Evolutionary conservation across 2,113 vertebrate genomes (phyloP), one percentile per base, ranked within the genome.

Genomic region (Pseudorectes ferrugineus): DNA sequence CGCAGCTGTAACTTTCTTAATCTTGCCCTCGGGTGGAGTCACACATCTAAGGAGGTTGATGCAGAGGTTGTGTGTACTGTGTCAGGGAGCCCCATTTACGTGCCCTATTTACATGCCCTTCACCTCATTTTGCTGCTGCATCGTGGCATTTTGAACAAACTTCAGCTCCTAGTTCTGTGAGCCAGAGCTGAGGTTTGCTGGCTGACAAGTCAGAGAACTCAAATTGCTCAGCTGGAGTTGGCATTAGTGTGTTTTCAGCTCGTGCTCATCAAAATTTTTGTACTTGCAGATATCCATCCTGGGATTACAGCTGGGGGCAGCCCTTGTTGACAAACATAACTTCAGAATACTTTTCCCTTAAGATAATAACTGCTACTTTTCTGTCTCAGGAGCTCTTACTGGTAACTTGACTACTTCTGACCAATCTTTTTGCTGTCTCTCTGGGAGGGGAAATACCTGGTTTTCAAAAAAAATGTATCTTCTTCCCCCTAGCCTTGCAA

Each of bases 151-250:
- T 59, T 67, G 45, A 70, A 49, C 45, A 51, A 89, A 68, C 45
- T 67, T 75, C 23, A 8, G 29, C 42, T 82, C 35, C 42, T 19
- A 20, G 62, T 73, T 75, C 33, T 70, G 23, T 83, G 62, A 72
- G 23, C 45, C 38, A 79, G 68, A 70, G 45, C 62, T 85, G 52
- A 70, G 52, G 11, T 51, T 65, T 95, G 42, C 66, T 46, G 25
- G 31, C 10, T 73, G 31, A 65, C 40, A 65, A 78, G 33, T 61
- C 28, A 35, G 51, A 86, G 65, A 61, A 26, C 49, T 75, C 28
- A 5, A 11, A 49, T 68, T 75, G 26, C 38, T 75, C 0, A 0
- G 31, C 65, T 9, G 3, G 46, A 51, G 17, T 26, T 72, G 49
- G 22, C 1, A 1, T 43, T 78, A 26, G 11, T 79, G 80, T 84